Conservation (phyloP, 2,888 invertebrate species). For the Thereva unica region DNA sequence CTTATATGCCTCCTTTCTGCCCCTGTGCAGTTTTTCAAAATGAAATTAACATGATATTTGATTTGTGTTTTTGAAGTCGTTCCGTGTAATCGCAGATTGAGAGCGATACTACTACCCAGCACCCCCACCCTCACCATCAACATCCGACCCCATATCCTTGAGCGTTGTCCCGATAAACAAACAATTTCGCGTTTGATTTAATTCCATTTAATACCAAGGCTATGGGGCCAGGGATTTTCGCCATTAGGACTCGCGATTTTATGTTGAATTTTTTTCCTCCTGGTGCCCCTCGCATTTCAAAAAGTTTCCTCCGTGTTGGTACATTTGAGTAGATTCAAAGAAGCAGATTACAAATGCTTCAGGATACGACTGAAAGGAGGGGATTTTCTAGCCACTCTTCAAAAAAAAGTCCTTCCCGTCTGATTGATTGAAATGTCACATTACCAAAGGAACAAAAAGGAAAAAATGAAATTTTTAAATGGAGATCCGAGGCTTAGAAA, state of each 20-base stretch:
- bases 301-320: constrained; percentile 2
- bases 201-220: constrained; percentile 41
- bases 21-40: constrained; percentile 17
- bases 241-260: constrained; percentile 25
- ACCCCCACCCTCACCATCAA: too few relatives aligned
- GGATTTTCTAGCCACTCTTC: neutral
- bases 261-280: constrained; percentile 15
- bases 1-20: neutral
- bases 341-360: constrained; percentile 39
- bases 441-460: constrained; percentile 21
- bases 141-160: neutral
- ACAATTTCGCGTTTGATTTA: constrained; percentile 43
- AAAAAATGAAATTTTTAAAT: constrained; percentile 1
- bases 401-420: constrained; percentile 25
- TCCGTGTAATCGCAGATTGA: neutral
- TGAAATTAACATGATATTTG: constrained; percentile 42
- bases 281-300: constrained; percentile 1
- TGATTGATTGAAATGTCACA: constrained; percentile 44
- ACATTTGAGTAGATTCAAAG: constrained; percentile 10
- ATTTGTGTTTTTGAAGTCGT: constrained; percentile 43
- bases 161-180: constrained; percentile 39
- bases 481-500: constrained; percentile 34
- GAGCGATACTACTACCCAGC: too few relatives aligned
- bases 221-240: constrained; percentile 10
- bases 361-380: neutral